Evolutionary conservation across 1,140 invertebrate species (phyloP).

Genomic region (Oryzaephilus surinamensis): DNA sequence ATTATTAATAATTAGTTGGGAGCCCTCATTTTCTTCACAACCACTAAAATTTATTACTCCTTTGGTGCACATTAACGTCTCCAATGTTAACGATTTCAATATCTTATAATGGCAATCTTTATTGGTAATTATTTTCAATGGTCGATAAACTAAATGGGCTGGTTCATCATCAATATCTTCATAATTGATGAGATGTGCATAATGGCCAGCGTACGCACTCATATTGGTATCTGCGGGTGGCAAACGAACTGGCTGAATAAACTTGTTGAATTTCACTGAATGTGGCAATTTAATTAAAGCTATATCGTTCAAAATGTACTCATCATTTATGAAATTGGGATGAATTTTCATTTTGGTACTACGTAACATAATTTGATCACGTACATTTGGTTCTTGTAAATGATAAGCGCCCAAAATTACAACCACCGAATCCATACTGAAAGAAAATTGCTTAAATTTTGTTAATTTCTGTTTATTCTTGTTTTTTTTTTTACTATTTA

Average conservation of each 20-base stretch:
- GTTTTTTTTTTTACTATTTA: too few species aligned
- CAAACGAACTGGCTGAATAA: neutral
- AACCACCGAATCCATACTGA: too few species aligned
- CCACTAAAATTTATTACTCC: neutral
- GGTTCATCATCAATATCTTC: neutral
- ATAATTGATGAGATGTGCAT: neutral
- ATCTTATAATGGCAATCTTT: neutral
- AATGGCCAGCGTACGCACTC: neutral
- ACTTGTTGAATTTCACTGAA: neutral
- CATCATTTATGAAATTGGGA: too few species aligned
- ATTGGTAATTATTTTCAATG: neutral
- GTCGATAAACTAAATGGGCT: neutral
- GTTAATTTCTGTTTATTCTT: too few species aligned
- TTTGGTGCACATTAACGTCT: neutral
- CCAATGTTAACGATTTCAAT: neutral
- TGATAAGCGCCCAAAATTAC: too few species aligned
- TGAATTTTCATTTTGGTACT: too few species aligned
- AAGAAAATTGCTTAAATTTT: too few species aligned
- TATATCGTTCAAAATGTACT: constrained; percentile 1
- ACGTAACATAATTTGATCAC: too few species aligned
- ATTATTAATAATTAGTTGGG: neutral
- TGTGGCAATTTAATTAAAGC: neutral
- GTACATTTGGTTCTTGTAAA: too few species aligned
- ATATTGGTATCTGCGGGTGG: neutral
- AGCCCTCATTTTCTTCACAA: neutral